Evolutionary conservation across 2,797 vertebrate species (phyloP).

Genomic region (Neosilurus mollespiculum): DNA sequence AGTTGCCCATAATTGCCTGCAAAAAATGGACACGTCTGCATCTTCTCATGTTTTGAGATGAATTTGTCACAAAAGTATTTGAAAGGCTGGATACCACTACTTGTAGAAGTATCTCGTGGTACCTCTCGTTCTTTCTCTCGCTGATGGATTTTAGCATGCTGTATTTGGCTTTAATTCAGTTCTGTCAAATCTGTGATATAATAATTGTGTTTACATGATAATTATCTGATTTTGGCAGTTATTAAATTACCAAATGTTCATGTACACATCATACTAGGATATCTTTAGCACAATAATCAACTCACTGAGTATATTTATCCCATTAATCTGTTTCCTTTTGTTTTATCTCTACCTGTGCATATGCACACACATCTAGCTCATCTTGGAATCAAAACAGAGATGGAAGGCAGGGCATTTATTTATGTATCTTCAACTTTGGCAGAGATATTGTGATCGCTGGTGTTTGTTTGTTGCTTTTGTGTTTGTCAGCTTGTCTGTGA

Average conservation of each 20-base stretch:
- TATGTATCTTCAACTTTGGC: no score
- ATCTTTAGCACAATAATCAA: not conserved
- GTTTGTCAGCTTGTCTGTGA: no score
- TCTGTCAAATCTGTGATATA: slow-evolving; percentile 20
- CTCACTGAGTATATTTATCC: not conserved
- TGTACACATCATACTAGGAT: not conserved
- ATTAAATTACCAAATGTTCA: not conserved
- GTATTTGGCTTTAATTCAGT: slow-evolving; percentile 16
- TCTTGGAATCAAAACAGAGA: not conserved
- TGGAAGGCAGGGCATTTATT: not conserved
- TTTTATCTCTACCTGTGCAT: not conserved
- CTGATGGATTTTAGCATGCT: slow-evolving; percentile 32
- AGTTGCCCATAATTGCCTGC: not conserved
- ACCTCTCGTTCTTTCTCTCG: not conserved
- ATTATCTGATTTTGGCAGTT: not conserved
- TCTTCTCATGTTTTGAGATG: not conserved
- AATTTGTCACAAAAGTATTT: not conserved
- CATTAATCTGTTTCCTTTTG: not conserved
- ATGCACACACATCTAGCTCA: not conserved
- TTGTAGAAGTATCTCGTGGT: no score
- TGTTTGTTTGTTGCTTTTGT: no score
- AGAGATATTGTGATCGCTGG: no score
- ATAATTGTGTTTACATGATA: slow-evolving; percentile 21
- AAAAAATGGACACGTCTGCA: not conserved
- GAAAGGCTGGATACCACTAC: not conserved